Evolutionary conservation across 2,888 invertebrate species (phyloP).

Genomic region (Branchinecta sandiegonensis): DNA sequence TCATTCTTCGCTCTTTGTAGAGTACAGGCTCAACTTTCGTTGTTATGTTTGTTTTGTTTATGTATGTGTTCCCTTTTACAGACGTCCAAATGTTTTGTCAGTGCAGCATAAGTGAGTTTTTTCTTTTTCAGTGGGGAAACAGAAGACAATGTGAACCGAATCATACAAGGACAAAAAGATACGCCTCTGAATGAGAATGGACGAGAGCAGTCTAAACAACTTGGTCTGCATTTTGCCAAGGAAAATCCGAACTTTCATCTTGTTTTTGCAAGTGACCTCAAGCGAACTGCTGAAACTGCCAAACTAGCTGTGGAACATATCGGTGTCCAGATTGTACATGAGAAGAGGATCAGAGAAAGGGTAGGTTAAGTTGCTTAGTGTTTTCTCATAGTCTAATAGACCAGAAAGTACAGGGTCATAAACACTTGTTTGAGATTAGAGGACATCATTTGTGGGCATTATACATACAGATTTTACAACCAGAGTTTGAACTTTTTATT

Average conservation of each 20-base stretch:
- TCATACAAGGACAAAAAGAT: constrained; percentile 16
- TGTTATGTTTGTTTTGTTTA: too few relatives aligned
- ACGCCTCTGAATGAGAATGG: constrained; percentile 12
- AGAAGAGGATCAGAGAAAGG: constrained; percentile 3
- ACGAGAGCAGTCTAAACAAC: background rate
- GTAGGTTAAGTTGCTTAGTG: background rate
- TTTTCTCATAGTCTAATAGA: too few relatives aligned
- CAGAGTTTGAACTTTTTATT: too few relatives aligned
- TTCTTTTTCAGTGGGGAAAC: constrained; percentile 10
- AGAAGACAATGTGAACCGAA: constrained; percentile 13
- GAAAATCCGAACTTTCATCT: background rate
- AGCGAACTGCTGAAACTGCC: constrained; percentile 7
- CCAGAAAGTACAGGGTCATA: too few relatives aligned
- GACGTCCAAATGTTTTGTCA: too few relatives aligned
- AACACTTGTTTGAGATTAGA: too few relatives aligned
- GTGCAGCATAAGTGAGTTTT: background rate
- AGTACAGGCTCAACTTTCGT: too few relatives aligned
- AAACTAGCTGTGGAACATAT: background rate
- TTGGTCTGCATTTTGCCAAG: background rate
- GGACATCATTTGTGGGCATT: too few relatives aligned
- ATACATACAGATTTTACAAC: too few relatives aligned
- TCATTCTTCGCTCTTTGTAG: too few relatives aligned
- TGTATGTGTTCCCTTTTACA: too few relatives aligned
- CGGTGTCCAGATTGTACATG: background rate
- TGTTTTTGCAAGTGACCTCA: constrained; percentile 7